Evolutionary conservation across 2,888 invertebrate species (phyloP), one percentile per base, ranked within the genome.

Genomic region (Antitype chi): DNA sequence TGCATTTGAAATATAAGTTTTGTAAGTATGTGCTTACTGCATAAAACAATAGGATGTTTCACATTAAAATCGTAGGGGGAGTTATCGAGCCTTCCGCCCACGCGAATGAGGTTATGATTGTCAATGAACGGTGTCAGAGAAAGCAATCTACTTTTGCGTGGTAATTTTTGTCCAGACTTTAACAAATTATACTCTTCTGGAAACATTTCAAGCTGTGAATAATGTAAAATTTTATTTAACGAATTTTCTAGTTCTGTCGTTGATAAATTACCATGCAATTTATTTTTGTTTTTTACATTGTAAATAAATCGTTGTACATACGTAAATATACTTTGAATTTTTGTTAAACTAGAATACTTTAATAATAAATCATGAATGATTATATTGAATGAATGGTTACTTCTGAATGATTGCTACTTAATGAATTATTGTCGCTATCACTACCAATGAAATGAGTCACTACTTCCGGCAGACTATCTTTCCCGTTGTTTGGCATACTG

Each of bases 1-100:
- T 49, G 20, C 11, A 43, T 53, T 43, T 52, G 71, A 53, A 71
- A 71, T 43, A 71, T 38, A 8, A 53, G n/a, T 63, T 63, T 71
- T 13, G 63, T 71, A 20, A 71, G 17, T n/a, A n/a, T 13, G 17
- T 70, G 62, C n/a, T 62, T 70, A 52, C n/a, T 32, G 28, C 52
- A 53, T 47, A 69, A 25, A 32, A 69, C n/a, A 20, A 69, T 47
- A 4, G 59, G 59, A 32, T 59, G 59, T 25, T 59, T 70, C 6
- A 28, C 20, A 15, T 28, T 47, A 7, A 28, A 70, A 23, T 49
- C 60, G 49, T 70, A 70, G 49, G 60, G 47, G 28, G 57, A 23
- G 28, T 59, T 60, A 49, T 70, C 59, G 47, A 55, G 55, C 47
- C 66, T 66, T 7, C 66, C 66, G 25, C 66, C 52, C 20, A 66